Percentiles rank a stretch among this genome's conserved stretches.
phyloP scores from a whole-genome alignment of 2,888 invertebrate species.

The Mamestra brassicae region DNA sequence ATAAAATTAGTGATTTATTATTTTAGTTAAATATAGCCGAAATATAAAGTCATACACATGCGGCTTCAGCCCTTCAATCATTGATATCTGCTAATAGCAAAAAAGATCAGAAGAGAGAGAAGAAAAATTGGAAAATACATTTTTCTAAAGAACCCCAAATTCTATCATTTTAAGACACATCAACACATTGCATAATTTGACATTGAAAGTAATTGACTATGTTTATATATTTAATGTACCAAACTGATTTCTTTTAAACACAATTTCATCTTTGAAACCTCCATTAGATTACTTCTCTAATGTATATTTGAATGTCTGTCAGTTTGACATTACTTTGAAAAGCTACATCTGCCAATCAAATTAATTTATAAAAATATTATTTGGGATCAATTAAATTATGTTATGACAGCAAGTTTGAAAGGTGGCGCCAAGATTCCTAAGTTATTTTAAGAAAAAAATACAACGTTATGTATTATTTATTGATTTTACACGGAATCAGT shows the following conservation, averaged over 20 bases:
- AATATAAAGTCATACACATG: too few relatives aligned
- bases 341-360: constrained; percentile 70
- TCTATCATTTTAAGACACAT: constrained; percentile 13
- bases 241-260: constrained; percentile 48
- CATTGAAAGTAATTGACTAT: constrained; percentile 46
- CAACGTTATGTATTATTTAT: not conserved
- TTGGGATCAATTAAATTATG: constrained; percentile 28
- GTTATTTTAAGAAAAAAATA: not conserved
- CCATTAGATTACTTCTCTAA: constrained; percentile 74
- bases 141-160: constrained; percentile 11
- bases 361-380: constrained; percentile 43
- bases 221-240: constrained; percentile 45
- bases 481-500: not conserved
- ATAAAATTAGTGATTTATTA: not conserved
- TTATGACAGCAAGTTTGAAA: constrained; percentile 34
- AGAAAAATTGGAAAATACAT: too few relatives aligned
- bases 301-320: constrained; percentile 73
- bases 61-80: not conserved
- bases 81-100: not conserved
- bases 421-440: constrained; percentile 42
- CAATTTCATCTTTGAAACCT: constrained; percentile 53
- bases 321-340: constrained; percentile 65
- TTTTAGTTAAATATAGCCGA: not conserved
- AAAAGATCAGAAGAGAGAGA: too few relatives aligned
- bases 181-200: constrained; percentile 37